phyloP scores from a whole-genome alignment of 1,140 invertebrate species.

The Calliopsis andreniformis region DNA sequence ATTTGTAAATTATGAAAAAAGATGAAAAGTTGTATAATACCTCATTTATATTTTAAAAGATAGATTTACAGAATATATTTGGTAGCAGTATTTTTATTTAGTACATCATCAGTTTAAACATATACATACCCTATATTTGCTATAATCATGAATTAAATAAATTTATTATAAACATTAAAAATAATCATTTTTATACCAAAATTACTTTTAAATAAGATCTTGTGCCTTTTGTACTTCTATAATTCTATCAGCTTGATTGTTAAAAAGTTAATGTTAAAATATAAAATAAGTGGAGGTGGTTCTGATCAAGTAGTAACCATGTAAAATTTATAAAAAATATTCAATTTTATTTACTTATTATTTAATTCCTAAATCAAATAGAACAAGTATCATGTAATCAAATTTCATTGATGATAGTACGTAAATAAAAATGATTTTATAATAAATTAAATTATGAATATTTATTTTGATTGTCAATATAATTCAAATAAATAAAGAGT shows the following conservation, averaged over 20 bases:
- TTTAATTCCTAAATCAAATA: constrained; percentile 21
- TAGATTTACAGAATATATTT: too few species aligned
- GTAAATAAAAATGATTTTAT: constrained; percentile 18
- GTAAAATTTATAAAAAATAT: too few species aligned
- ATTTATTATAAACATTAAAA: too few species aligned
- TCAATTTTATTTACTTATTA: background rate
- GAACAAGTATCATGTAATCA: background rate
- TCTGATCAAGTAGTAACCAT: too few species aligned
- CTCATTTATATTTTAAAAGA: too few species aligned
- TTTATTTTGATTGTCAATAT: constrained; percentile 15
- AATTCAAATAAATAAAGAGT: too few species aligned
- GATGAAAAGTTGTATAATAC: too few species aligned
- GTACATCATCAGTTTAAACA: background rate
- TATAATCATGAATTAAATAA: background rate
- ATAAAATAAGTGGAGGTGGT: too few species aligned
- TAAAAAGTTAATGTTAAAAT: constrained; percentile 13
- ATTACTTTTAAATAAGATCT: constrained; percentile 22
- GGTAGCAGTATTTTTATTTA: background rate
- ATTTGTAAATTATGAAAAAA: too few species aligned
- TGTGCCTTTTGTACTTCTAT: constrained; percentile 47
- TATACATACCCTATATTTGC: background rate
- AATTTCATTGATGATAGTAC: constrained; percentile 1
- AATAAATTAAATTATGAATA: constrained; percentile 41
- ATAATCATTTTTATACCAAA: constrained; percentile 5
- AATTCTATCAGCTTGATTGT: constrained; percentile 12